Evolutionary conservation across 1,140 invertebrate species (phyloP), one percentile per base, ranked within the genome.

Genomic region (Cepaea nemoralis): DNA sequence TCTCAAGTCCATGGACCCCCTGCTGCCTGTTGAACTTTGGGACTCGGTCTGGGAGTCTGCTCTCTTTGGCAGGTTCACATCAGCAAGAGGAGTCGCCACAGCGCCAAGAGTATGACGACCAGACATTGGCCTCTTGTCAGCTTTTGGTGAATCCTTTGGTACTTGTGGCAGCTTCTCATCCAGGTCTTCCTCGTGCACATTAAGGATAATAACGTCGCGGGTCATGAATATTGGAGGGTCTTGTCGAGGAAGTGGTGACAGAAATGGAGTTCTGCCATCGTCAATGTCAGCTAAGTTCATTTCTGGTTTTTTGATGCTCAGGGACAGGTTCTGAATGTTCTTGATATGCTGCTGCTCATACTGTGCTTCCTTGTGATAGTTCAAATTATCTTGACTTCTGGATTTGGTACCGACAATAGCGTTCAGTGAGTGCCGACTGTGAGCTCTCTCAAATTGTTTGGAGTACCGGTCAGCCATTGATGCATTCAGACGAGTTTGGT

Each of bases 401-500:
- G 80, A 67, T 73, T 71, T 75, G 59, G 84, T 83, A 63, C 82
- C 81, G 12, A 63, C 55, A 74, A 76, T 59, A n/a, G 76, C 73
- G 39, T 79, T 71, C 70, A 83, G 80, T 19, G 42, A 84, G 80
- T 78, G 73, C 69, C 88, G 95, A 86, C 96, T 97, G 77, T 97
- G 93, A 70, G 96, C 95, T 86, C 97, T 93, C 88, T 97, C 94
- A 91, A 99, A 98, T 88, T 95, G 94, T 19, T 97, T 97, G 42
- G 96, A 95, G 80, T 95, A 94, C 86, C 97, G 93, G 85, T 96
- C 95, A 70, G 97, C 96, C 5, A 95, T 94, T 45, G 89, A 86
- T 16, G 86, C 84, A 35, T 86, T 83, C 35, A 86, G 83, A 19
- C 96, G 95, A 31, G 97, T 96, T 93, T 99, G 97, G 91, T 98